Percentiles rank a stretch among this genome's conserved stretches.
phyloP scores from a whole-genome alignment of 1,140 invertebrate species.

The Glomeris maerens region DNA sequence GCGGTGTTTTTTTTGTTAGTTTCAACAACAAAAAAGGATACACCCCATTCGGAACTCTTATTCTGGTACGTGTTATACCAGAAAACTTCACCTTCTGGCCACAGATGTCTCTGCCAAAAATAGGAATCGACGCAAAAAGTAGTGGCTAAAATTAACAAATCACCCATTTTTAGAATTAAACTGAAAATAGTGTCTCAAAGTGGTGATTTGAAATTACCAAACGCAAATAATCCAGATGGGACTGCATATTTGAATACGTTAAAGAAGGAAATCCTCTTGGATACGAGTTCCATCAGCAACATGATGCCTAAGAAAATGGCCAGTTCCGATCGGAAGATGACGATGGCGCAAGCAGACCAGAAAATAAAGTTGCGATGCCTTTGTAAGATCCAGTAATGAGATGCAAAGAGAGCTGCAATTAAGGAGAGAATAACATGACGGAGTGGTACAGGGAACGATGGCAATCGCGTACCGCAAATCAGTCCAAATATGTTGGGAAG shows the following conservation, averaged over 20 bases:
- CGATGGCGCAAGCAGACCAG: conserved; percentile 65
- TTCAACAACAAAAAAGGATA: conserved; percentile 52
- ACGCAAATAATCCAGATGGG: conserved; percentile 47
- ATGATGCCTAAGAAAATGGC: conserved; percentile 74
- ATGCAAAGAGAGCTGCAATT: conserved; percentile 68
- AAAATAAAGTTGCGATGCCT: conserved; percentile 61
- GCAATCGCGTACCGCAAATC: conserved; percentile 55
- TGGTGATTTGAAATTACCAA: conserved; percentile 24
- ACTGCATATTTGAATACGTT: conserved; percentile 56
- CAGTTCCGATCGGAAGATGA: conserved; percentile 85
- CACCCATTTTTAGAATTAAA: conserved; percentile 9
- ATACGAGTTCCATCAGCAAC: conserved; percentile 58
- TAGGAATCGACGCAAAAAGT: conserved; percentile 78
- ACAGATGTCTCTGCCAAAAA: conserved; percentile 78
- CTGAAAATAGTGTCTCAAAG: conserved; percentile 1
- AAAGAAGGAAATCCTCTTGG: conserved; percentile 34
- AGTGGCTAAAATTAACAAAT: conserved; percentile 38
- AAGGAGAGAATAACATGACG: conserved; percentile 20
- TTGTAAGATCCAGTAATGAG: conserved; percentile 68
- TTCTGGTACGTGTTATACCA: conserved; percentile 92
- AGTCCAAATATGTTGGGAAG: conserved; percentile 94
- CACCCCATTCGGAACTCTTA: conserved; percentile 91
- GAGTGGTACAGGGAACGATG: conserved; percentile 10
- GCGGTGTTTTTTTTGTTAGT: background rate
- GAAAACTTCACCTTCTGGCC: conserved; percentile 96